Evolutionary conservation across 2,113 vertebrate genomes (phyloP).

Genomic region (Clarias batrachus): DNA sequence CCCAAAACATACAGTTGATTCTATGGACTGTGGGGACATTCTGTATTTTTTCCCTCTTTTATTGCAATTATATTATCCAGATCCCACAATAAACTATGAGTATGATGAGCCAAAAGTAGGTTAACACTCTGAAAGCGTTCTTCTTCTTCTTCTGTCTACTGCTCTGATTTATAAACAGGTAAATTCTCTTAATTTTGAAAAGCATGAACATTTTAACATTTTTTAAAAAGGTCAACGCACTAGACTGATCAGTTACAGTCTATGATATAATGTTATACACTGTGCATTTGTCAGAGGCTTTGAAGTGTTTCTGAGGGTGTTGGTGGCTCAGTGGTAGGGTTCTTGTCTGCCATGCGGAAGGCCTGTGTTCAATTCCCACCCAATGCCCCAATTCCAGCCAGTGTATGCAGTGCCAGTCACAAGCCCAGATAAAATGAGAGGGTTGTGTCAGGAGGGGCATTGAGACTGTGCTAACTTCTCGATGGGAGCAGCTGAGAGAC

Average conservation of each 20-base stretch:
- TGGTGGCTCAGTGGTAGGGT: too few species aligned
- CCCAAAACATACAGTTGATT: not conserved
- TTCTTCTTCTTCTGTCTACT: not conserved
- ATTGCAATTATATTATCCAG: not conserved
- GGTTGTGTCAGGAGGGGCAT: too few species aligned
- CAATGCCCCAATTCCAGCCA: too few species aligned
- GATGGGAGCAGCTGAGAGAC: too few species aligned
- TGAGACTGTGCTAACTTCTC: too few species aligned
- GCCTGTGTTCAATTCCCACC: too few species aligned
- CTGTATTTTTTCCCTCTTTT: not conserved
- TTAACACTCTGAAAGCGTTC: not conserved
- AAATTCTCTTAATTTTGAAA: not conserved
- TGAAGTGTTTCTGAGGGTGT: not conserved
- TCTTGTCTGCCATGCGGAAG: too few species aligned
- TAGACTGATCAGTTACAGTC: not conserved
- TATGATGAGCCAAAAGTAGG: not conserved
- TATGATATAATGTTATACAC: not conserved
- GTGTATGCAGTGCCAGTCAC: too few species aligned
- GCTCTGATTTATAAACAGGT: not conserved
- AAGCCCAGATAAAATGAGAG: too few species aligned
- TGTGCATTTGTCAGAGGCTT: not conserved
- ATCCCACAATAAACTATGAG: not conserved
- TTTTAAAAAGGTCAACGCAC: not conserved
- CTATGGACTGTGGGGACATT: not conserved
- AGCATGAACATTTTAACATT: not conserved